phyloP scores from a whole-genome alignment of 2,113 vertebrate genomes.

The Odocoileus virginianus region DNA sequence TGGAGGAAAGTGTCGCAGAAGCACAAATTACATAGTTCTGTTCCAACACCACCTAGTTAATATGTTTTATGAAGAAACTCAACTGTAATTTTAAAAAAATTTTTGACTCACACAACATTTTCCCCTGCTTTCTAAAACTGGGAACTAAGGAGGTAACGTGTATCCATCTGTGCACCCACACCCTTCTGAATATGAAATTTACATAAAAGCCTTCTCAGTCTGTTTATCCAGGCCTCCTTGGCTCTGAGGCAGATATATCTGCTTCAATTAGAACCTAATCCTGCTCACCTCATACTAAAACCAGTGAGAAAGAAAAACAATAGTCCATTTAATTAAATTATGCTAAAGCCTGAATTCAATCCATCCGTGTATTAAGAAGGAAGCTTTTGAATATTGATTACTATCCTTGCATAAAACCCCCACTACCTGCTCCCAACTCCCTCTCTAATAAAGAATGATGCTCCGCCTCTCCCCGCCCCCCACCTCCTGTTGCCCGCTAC shows the following conservation, averaged over 20 bases:
- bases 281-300: conserved; percentile 7
- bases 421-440: background rate
- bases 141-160: conserved; percentile 21
- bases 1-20: conserved; percentile 1
- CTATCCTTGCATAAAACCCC: background rate
- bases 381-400: conserved; percentile 46
- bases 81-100: background rate
- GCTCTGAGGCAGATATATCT: conserved; percentile 25
- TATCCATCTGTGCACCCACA: background rate
- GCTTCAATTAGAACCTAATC: conserved; percentile 49
- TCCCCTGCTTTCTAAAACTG: conserved; percentile 47
- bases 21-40: background rate
- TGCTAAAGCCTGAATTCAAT: conserved; percentile 41
- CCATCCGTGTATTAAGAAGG: conserved; percentile 14
- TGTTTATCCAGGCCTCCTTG: conserved; percentile 9
- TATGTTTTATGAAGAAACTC: conserved; percentile 31
- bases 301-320: conserved; percentile 57
- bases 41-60: conserved; percentile 18
- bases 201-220: conserved; percentile 6
- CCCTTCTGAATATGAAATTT: conserved; percentile 16
- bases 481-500: background rate
- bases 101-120: background rate
- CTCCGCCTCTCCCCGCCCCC: background rate
- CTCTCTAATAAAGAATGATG: background rate
- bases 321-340: conserved; percentile 63